Evolutionary conservation across 92 coral and sea anemone genomes (phyloP).

Genomic region (Ricordea florida): DNA sequence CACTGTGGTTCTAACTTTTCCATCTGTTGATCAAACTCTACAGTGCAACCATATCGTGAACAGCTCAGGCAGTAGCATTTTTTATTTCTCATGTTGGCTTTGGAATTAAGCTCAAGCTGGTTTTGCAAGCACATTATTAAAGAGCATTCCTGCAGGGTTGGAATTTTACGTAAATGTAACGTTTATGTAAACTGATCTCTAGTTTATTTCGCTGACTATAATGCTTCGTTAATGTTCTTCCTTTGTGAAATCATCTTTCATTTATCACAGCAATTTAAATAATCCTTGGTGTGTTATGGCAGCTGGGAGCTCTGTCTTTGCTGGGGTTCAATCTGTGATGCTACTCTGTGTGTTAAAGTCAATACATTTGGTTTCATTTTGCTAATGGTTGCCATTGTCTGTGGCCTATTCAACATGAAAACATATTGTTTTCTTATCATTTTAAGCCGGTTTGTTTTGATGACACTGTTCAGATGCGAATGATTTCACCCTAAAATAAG

Average conservation of each 20-base stretch:
- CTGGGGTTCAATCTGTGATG: slow-evolving; percentile 24
- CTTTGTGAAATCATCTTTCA: slow-evolving; percentile 2
- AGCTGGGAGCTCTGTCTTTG: background rate
- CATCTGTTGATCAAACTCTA: too few relatives aligned
- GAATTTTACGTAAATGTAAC: too few relatives aligned
- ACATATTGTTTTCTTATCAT: slow-evolving; percentile 67
- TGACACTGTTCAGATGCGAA: slow-evolving; percentile 11
- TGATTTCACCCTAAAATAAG: background rate
- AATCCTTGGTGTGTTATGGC: background rate
- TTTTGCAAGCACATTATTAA: too few relatives aligned
- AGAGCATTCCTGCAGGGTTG: too few relatives aligned
- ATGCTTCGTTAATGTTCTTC: background rate
- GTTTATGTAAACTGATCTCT: background rate
- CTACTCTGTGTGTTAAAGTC: slow-evolving; percentile 60
- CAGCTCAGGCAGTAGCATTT: too few relatives aligned
- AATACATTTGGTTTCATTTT: slow-evolving; percentile 33
- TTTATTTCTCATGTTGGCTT: too few relatives aligned
- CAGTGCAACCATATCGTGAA: too few relatives aligned
- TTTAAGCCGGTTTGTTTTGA: slow-evolving; percentile 40
- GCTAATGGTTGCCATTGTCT: slow-evolving; percentile 15
- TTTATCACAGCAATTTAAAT: background rate
- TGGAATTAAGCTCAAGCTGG: too few relatives aligned
- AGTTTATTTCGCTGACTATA: background rate
- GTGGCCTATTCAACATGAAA: slow-evolving; percentile 25
- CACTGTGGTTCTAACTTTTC: too few relatives aligned